Evolutionary conservation across 2,797 vertebrate genomes (phyloP), one percentile per base, ranked within the genome.

Genomic region (Crotalus adamanteus): DNA sequence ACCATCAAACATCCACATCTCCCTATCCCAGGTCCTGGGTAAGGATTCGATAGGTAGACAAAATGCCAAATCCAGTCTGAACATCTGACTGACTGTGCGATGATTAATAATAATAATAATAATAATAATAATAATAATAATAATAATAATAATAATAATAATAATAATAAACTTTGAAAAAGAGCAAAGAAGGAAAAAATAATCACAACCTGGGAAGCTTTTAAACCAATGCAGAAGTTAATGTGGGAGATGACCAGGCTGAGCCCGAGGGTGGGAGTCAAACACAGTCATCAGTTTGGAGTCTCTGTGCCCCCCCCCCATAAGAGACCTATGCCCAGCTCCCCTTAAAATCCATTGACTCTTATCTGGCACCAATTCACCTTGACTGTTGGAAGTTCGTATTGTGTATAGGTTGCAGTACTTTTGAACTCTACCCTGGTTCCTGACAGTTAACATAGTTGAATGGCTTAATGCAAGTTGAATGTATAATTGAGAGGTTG

Each of bases 151-250:
- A 83, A 86, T 31, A 61, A 91, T 12, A 25, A 92, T 0, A 61
- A 90, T 91, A 88, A 90, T 86, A 83, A 86, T 26, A 61, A 78
- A 4, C 14, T 56, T 65, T 13, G 86, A 91, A 88, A 93, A 16
- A 91, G 89, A 78, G 89, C 93, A 51, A 26, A 57, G 1, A 18
- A 31, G 42, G 28, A 87, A 37, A 91, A 69, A 87, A 47, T 73
- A 92, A 86, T 56, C 18, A 9, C 56, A 51, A 57, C 18, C 28
- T 42, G 28, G 56, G 59, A 91, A 88, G 25, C 14, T 83, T 28
- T 91, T 55, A 37, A 90, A 78, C 22, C 53, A 16, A 37, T 87
- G 51, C 13, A 53, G 89, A 60, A 89, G 7, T 51, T 56, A 18
- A 31, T 37, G 65, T 73, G 3, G 1, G 14, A 31, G 65, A 69